Conservation (phyloP, 2,888 invertebrate genomes). For the Pseudoips prasinana region DNA sequence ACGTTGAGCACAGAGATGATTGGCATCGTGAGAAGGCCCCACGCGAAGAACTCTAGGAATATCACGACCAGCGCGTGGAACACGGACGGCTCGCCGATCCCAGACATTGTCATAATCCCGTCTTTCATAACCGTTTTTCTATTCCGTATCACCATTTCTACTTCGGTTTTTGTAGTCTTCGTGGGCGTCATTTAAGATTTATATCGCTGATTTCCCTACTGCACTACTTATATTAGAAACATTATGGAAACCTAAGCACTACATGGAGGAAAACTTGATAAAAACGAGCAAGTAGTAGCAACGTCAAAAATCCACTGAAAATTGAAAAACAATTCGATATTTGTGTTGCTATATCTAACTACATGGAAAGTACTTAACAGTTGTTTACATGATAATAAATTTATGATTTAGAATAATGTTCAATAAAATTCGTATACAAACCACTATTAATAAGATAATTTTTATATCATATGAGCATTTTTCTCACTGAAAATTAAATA, state of each 20-base stretch:
- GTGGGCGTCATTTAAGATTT: constrained; percentile 85
- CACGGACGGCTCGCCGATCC: constrained; percentile 96
- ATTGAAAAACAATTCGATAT: constrained; percentile 74
- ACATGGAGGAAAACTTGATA: constrained; percentile 63
- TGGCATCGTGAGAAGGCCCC: constrained; percentile 99
- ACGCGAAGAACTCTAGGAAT: constrained; percentile 99
- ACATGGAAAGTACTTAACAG: not conserved
- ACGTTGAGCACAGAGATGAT: constrained; percentile 97
- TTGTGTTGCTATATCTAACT: constrained; percentile 44
- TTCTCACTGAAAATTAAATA: no score
- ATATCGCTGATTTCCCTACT: constrained; percentile 58
- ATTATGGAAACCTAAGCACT: constrained; percentile 71
- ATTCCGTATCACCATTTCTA: constrained; percentile 93
- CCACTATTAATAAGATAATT: no score
- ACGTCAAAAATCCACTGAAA: constrained; percentile 75
- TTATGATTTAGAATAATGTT: no score
- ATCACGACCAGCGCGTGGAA: constrained; percentile 99
- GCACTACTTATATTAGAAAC: constrained; percentile 69
- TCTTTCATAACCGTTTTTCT: constrained; percentile 93
- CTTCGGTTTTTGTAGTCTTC: constrained; percentile 91
- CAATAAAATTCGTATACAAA: no score
- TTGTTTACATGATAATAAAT: not conserved
- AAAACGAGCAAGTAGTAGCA: constrained; percentile 65
- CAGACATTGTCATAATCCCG: constrained; percentile 93
- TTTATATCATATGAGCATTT: no score